Evolutionary conservation across 2,113 vertebrate species (phyloP).

Genomic region (Colaptes auratus): DNA sequence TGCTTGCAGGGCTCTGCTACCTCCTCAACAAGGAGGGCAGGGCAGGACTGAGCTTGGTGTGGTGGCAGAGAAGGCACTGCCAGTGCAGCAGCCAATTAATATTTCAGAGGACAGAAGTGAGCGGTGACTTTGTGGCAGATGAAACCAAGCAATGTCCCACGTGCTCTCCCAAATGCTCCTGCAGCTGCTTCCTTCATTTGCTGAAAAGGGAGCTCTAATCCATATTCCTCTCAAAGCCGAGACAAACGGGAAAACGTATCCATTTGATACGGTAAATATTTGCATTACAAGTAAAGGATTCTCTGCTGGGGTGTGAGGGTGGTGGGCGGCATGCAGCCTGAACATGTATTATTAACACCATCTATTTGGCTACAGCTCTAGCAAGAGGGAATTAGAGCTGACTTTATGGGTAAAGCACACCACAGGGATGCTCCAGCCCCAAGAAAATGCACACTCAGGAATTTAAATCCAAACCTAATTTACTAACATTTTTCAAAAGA

Average conservation of each 20-base stretch:
- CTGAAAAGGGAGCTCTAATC: background rate
- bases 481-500: background rate
- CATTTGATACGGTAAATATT: background rate
- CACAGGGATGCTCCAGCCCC: background rate
- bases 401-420: background rate
- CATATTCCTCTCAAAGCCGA: background rate
- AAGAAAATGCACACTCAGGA: background rate
- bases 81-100: background rate
- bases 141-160: background rate
- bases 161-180: background rate
- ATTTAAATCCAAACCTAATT: background rate
- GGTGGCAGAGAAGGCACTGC: background rate
- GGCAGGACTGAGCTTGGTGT: background rate
- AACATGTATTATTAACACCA: background rate
- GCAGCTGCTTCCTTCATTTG: rapidly evolving
- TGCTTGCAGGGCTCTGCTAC: background rate
- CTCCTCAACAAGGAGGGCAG: background rate
- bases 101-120: background rate
- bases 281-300: background rate
- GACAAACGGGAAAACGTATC: background rate
- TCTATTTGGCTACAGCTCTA: background rate
- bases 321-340: rapidly evolving
- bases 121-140: background rate
- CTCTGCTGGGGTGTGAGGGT: background rate
- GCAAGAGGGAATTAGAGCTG: background rate